Conservation (phyloP, 2,113 vertebrate species). For the Zapus hudsonius region DNA sequence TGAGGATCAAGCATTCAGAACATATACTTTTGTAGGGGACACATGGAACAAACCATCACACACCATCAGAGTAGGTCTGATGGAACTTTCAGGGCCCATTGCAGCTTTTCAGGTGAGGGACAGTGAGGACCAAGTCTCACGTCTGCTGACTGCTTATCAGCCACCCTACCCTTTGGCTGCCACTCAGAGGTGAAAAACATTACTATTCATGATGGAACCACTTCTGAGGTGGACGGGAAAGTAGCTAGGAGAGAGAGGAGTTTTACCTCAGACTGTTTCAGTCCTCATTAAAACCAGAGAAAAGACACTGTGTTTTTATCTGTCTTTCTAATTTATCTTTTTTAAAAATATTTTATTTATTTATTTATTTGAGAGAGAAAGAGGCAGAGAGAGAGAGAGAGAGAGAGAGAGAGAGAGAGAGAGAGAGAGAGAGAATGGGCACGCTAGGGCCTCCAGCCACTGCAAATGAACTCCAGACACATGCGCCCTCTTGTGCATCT, state of each 20-base stretch:
- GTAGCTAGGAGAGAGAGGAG: background rate
- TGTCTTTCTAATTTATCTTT: slow-evolving; percentile 1
- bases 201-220: background rate
- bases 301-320: background rate
- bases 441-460: too few relatives aligned
- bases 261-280: background rate
- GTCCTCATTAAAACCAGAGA: background rate
- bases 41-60: too few relatives aligned
- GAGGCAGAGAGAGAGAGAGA: too few relatives aligned
- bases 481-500: too few relatives aligned
- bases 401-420: too few relatives aligned
- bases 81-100: background rate
- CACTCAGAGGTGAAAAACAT: background rate
- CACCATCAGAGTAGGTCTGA: background rate
- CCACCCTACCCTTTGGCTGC: background rate
- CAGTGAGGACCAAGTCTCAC: background rate
- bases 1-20: too few relatives aligned
- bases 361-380: too few relatives aligned
- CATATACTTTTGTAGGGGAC: too few relatives aligned
- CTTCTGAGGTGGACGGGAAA: background rate
- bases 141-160: background rate
- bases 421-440: too few relatives aligned
- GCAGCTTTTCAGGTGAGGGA: background rate
- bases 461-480: too few relatives aligned
- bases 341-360: too few relatives aligned